Percentiles rank a stretch among this genome's conserved stretches.
phyloP scores from a whole-genome alignment of 2,113 vertebrate genomes.

The Pseudopipra pipra region DNA sequence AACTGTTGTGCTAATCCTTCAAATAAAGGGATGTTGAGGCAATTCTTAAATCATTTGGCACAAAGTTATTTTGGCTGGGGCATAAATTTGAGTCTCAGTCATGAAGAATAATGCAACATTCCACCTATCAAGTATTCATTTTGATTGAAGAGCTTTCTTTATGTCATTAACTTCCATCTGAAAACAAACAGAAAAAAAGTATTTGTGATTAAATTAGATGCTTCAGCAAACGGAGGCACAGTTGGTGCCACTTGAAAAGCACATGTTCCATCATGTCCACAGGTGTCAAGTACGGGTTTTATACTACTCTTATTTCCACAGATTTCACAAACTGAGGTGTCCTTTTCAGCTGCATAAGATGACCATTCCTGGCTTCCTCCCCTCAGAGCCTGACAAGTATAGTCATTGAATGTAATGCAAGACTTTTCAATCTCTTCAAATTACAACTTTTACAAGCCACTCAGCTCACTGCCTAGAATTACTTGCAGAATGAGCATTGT shows the following conservation, averaged over 20 bases:
- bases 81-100: slow-evolving; percentile 76
- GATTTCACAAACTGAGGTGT: neutral
- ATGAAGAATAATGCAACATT: slow-evolving; percentile 74
- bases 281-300: neutral
- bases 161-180: slow-evolving; percentile 98
- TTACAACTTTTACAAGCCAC: neutral
- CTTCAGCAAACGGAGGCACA: neutral
- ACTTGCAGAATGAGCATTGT: neutral
- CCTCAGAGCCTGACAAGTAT: neutral
- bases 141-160: slow-evolving; percentile 93
- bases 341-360: neutral
- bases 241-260: neutral
- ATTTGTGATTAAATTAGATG: neutral
- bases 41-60: slow-evolving; percentile 92
- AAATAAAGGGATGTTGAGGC: slow-evolving; percentile 75
- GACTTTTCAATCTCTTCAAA: neutral
- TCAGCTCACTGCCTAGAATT: neutral
- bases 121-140: slow-evolving; percentile 80
- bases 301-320: neutral
- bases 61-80: slow-evolving; percentile 88
- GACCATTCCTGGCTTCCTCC: neutral
- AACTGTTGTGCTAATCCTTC: slow-evolving; percentile 81
- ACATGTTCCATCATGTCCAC: neutral
- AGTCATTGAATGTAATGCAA: neutral
- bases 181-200: neutral